A percentile compares a stretch with the other conserved stretches of the same genome.
Evolutionary conservation across 2,113 vertebrate species (phyloP).

Genomic region (Hemicordylus capensis): DNA sequence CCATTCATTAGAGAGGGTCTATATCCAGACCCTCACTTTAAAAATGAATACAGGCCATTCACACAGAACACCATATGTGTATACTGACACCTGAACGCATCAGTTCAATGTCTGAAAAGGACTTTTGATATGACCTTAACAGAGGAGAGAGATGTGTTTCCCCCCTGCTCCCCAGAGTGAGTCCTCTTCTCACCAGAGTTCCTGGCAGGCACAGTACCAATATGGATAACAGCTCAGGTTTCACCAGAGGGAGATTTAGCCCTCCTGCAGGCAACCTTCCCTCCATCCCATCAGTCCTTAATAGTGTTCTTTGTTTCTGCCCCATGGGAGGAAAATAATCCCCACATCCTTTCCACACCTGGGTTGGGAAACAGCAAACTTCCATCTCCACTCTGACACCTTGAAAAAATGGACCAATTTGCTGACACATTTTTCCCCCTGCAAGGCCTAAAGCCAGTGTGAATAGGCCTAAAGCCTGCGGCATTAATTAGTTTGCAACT

Average conservation of each 20-base stretch:
- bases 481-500: slow-evolving; percentile 61
- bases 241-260: slow-evolving; percentile 56
- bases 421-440: slow-evolving; percentile 42
- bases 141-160: neutral
- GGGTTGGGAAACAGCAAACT: slow-evolving; percentile 53
- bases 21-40: too few relatives aligned
- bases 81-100: too few relatives aligned
- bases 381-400: slow-evolving; percentile 66
- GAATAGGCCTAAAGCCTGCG: slow-evolving; percentile 67
- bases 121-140: neutral
- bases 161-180: rapidly evolving
- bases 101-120: too few relatives aligned
- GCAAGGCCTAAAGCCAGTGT: slow-evolving; percentile 57
- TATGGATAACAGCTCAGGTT: slow-evolving; percentile 48
- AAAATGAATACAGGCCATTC: too few relatives aligned
- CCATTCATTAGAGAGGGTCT: too few relatives aligned
- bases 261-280: slow-evolving; percentile 61
- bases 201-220: neutral
- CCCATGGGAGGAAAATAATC: slow-evolving; percentile 73
- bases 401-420: slow-evolving; percentile 69
- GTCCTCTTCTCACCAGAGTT: neutral
- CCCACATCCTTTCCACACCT: slow-evolving; percentile 64
- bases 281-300: slow-evolving; percentile 54
- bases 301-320: slow-evolving; percentile 65
- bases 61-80: too few relatives aligned